A percentile compares a stretch with the other conserved stretches of the same genome.
phyloP scores from a whole-genome alignment of 2,888 invertebrate species.

The Empis livida region DNA sequence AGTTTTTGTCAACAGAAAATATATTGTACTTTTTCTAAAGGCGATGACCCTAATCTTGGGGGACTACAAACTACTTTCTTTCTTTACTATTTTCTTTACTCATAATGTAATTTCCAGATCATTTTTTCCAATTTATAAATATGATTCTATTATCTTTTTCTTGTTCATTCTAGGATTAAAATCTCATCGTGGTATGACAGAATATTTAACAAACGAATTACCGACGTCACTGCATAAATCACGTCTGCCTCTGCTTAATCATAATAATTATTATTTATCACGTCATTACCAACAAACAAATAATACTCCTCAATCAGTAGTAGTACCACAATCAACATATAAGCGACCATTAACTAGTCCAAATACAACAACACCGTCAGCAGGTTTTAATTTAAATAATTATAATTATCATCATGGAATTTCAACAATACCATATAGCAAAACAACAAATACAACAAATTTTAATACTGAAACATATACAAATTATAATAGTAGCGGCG shows the following conservation, averaged over 20 bases:
- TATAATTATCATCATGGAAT: slow-evolving; percentile 18
- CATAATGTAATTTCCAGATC: no score
- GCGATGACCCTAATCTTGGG: no score
- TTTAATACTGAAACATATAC: no score
- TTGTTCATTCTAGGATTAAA: slow-evolving; percentile 25
- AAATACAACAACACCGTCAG: slow-evolving; percentile 22
- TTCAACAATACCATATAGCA: slow-evolving; percentile 2
- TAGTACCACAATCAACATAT: slow-evolving; percentile 17
- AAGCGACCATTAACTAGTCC: slow-evolving; percentile 33
- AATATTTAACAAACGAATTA: slow-evolving; percentile 34
- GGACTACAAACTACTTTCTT: no score
- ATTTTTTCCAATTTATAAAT: no score
- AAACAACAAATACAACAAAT: no score
- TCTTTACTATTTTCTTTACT: no score
- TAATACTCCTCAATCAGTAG: not conserved
- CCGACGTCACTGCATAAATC: slow-evolving; percentile 23
- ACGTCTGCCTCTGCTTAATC: slow-evolving; percentile 32
- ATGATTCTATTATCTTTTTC: not conserved
- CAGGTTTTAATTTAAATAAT: slow-evolving; percentile 11
- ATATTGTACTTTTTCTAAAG: no score
- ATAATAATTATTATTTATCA: slow-evolving; percentile 8
- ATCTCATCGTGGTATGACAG: slow-evolving; percentile 38
- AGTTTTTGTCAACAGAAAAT: no score
- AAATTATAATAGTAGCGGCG: slow-evolving; percentile 10
- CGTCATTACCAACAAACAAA: slow-evolving; percentile 3